Conservation (phyloP, 2,888 invertebrate species). For the Ectemnius lituratus region DNA sequence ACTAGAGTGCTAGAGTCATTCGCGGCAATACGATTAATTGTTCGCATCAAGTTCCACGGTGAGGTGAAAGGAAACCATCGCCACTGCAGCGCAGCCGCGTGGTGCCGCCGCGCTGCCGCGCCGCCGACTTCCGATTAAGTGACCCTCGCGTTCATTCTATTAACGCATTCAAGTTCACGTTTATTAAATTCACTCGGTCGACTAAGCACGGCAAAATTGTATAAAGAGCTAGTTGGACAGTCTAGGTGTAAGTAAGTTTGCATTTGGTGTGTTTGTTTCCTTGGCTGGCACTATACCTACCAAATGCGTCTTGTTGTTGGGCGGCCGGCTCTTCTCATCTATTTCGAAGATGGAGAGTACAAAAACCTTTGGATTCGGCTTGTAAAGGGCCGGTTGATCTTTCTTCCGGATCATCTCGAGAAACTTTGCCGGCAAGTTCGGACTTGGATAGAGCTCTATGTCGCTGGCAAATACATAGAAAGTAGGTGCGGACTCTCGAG, state of each 20-base stretch:
- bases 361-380: constrained; percentile 86
- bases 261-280: no score
- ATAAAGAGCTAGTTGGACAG: no score
- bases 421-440: constrained; percentile 88
- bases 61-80: constrained; percentile 57
- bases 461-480: constrained; percentile 92
- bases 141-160: constrained; percentile 51
- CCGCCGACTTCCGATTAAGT: constrained; percentile 44
- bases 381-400: constrained; percentile 82
- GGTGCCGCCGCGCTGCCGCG: no score
- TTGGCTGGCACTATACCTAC: constrained; percentile 65
- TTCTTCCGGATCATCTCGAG: constrained; percentile 90
- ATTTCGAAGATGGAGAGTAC: constrained; percentile 95
- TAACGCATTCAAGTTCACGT: constrained; percentile 31
- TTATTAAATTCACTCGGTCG: no score
- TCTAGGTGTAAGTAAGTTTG: no score
- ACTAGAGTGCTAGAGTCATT: not conserved
- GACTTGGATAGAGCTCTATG: constrained; percentile 94
- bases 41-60: constrained; percentile 57
- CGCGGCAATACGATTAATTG: constrained; percentile 42
- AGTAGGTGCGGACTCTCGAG: constrained; percentile 89
- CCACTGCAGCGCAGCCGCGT: no score
- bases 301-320: constrained; percentile 74
- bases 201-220: no score
- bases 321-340: constrained; percentile 80